Conservation (phyloP, 2,888 invertebrate species). For the Seira sanloemensis region DNA sequence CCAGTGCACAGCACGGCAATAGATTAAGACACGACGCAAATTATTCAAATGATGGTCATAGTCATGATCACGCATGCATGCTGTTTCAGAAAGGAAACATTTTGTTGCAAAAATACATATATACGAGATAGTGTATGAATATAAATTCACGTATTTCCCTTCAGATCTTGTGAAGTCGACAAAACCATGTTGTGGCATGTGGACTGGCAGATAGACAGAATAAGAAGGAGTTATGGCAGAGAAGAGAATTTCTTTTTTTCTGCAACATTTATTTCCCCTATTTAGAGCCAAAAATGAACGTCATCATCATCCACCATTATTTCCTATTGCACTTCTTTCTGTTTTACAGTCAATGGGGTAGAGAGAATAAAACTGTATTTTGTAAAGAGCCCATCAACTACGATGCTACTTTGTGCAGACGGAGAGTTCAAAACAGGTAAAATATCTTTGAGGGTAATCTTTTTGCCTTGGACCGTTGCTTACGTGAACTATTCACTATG, state of each 20-base stretch:
- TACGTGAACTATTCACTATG: no score
- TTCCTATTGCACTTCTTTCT: no score
- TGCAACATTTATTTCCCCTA: constrained; percentile 51
- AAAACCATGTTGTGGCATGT: no score
- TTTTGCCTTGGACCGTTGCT: no score
- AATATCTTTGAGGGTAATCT: no score
- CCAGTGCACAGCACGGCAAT: constrained; percentile 25
- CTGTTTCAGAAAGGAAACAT: constrained; percentile 17
- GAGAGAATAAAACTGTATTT: background rate
- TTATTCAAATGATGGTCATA: constrained; percentile 68
- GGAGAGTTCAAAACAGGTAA: background rate
- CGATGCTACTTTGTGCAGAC: background rate
- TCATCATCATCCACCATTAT: constrained; percentile 21
- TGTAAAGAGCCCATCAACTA: constrained; percentile 27
- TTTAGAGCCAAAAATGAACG: background rate
- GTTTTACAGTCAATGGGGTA: background rate
- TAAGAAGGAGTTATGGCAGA: no score
- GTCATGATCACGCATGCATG: constrained; percentile 40
- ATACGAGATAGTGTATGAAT: no score
- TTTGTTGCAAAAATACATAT: no score
- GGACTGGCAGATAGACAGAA: no score
- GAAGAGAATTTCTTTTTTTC: no score
- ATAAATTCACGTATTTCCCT: no score
- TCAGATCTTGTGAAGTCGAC: no score
- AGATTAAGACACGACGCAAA: constrained; percentile 69